These are phyloP conservation scores for Phoxinus dragarum DNA, from an alignment of 2,797 vertebrate genomes.

Conservation along the genomic window DNA sequence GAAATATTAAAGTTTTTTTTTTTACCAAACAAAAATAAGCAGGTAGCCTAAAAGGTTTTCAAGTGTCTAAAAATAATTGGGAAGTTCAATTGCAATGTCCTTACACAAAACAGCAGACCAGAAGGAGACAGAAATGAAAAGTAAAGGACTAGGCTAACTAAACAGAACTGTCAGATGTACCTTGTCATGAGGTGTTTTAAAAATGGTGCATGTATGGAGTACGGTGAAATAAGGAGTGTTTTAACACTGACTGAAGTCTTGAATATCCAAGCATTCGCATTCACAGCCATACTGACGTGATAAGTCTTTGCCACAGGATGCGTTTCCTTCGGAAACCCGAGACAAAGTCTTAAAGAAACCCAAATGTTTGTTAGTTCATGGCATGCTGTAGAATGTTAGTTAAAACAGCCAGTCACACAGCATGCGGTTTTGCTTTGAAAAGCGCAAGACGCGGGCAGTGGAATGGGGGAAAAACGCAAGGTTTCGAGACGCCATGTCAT, in stretches of 20 bases:
- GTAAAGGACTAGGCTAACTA: background rate
- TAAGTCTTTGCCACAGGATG: background rate
- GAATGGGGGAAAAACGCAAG: too few species aligned
- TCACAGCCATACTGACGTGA: too few species aligned
- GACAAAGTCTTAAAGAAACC: background rate
- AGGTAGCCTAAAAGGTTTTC: background rate
- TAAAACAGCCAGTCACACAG: background rate
- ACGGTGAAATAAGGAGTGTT: background rate
- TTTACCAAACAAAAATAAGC: background rate
- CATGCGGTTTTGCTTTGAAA: too few species aligned
- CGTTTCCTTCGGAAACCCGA: background rate
- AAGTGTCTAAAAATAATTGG: background rate
- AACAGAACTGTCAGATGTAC: background rate
- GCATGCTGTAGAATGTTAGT: background rate
- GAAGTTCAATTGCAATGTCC: background rate
- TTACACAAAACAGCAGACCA: conserved; percentile 20
- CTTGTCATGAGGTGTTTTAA: background rate
- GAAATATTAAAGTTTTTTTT: background rate
- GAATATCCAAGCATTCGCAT: background rate
- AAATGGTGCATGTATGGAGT: background rate
- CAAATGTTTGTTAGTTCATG: background rate
- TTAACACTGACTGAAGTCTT: background rate
- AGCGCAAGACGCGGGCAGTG: too few species aligned
- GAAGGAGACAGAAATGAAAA: background rate
- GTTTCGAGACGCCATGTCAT: too few species aligned